Percentiles rank a stretch among this genome's conserved stretches.
phyloP scores from a whole-genome alignment of 2,888 invertebrate species.

The Mantis religiosa region DNA sequence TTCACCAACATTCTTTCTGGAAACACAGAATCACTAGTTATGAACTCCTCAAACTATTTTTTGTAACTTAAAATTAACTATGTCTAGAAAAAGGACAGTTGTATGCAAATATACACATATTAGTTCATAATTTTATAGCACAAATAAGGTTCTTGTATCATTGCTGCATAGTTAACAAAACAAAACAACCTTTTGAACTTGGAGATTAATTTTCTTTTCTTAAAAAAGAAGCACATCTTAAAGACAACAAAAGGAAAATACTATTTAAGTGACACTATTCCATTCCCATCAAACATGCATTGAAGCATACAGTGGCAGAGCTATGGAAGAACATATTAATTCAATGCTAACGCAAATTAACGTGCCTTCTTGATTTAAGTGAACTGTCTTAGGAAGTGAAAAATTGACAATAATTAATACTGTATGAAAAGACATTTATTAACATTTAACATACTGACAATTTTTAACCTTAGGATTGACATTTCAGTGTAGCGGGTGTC shows the following conservation, averaged over 20 bases:
- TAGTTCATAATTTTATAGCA: background rate
- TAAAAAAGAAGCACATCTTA: background rate
- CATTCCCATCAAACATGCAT: background rate
- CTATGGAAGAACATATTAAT: background rate
- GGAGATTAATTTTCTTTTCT: background rate
- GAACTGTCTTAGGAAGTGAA: background rate
- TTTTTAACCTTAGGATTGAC: too few relatives aligned
- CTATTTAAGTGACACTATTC: background rate
- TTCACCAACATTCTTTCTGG: constrained; percentile 13
- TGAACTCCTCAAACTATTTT: constrained; percentile 2
- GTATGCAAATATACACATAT: background rate
- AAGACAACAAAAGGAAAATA: background rate
- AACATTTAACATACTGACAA: too few relatives aligned
- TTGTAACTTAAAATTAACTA: background rate
- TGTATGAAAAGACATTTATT: too few relatives aligned
- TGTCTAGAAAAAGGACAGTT: background rate
- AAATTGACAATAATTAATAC: background rate
- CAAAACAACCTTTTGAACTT: background rate
- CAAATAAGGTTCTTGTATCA: background rate
- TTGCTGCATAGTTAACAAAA: background rate
- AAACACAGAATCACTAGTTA: constrained; percentile 25
- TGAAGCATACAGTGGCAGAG: background rate
- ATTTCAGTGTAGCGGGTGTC: too few relatives aligned
- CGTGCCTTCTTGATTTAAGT: background rate
- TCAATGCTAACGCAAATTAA: background rate